Percentiles rank a stretch among this genome's conserved stretches.
Conservation (phyloP, 2,113 vertebrate species). For the Chitala chitala region DNA sequence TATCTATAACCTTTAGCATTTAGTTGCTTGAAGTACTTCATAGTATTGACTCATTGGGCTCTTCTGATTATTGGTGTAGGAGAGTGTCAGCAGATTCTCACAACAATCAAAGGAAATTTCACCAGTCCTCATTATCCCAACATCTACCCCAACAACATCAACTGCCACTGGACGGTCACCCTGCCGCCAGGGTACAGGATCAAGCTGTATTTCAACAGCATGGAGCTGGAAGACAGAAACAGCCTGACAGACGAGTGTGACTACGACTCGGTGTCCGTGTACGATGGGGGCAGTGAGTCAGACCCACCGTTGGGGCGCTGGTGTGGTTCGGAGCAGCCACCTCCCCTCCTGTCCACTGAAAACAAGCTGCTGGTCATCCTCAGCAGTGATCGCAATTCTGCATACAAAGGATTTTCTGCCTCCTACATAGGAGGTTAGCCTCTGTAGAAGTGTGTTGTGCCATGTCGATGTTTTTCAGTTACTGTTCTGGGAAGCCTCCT, state of each 20-base stretch:
- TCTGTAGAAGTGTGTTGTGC: background rate
- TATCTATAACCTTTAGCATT: background rate
- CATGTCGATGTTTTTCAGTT: too few relatives aligned
- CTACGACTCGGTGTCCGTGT: conserved; percentile 78
- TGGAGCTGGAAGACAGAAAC: conserved; percentile 84
- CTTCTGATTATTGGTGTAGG: conserved; percentile 52
- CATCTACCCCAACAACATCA: conserved; percentile 94
- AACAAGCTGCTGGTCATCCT: conserved; percentile 82
- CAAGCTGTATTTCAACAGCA: conserved; percentile 77
- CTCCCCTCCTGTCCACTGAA: conserved; percentile 64
- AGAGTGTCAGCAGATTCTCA: conserved; percentile 85
- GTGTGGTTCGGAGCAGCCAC: conserved; percentile 72
- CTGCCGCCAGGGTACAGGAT: conserved; percentile 70
- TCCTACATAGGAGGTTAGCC: conserved; percentile 85
- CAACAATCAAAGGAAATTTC: conserved; percentile 75
- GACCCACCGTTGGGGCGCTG: conserved; percentile 74
- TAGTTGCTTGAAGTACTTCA: background rate
- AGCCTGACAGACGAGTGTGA: conserved; percentile 77
- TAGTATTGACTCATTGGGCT: background rate
- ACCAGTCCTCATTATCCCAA: conserved; percentile 84
- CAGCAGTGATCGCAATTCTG: conserved; percentile 75
- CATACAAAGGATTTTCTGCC: conserved; percentile 76
- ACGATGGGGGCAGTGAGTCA: conserved; percentile 68
- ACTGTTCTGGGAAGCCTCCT: too few relatives aligned
- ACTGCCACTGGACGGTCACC: conserved; percentile 83